Conservation (phyloP, 2,113 vertebrate genomes). For the Clarias macrocephalus region DNA sequence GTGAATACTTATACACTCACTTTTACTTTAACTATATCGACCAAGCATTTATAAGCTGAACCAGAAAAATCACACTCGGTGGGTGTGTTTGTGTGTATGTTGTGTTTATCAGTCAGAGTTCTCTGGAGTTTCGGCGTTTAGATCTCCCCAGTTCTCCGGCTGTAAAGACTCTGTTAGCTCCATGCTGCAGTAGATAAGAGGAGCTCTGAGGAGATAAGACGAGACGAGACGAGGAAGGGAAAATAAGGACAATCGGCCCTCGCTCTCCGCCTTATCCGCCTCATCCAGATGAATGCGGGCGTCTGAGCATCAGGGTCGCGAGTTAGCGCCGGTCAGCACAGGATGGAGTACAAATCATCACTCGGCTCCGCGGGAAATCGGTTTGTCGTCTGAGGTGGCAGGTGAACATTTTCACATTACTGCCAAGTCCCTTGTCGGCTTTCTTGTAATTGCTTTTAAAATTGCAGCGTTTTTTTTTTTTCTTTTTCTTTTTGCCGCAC, state of each 20-base stretch:
- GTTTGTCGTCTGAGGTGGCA: not conserved
- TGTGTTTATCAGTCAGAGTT: not conserved
- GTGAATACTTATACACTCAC: not conserved
- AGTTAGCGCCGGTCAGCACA: not conserved
- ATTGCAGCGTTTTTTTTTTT: not conserved
- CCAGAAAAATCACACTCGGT: too few relatives aligned
- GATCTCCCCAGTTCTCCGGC: not conserved
- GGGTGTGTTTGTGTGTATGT: not conserved
- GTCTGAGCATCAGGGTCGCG: not conserved
- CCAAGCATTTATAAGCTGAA: too few relatives aligned
- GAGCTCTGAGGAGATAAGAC: not conserved
- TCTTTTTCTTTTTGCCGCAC: not conserved
- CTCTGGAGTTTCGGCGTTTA: not conserved
- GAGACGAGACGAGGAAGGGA: not conserved
- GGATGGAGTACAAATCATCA: not conserved
- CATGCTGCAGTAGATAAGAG: not conserved
- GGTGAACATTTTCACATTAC: slow-evolving; percentile 32
- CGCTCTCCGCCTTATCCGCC: too few relatives aligned
- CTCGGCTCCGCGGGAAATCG: not conserved
- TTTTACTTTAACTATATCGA: not conserved
- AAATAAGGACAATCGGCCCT: not conserved
- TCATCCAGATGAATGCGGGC: not conserved
- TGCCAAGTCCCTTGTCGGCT: slow-evolving; percentile 21
- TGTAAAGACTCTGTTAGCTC: not conserved
- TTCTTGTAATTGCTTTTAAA: slow-evolving; percentile 38